Evolutionary conservation across 2,113 vertebrate genomes (phyloP).

Genomic region (Peromyscus polionotus): DNA sequence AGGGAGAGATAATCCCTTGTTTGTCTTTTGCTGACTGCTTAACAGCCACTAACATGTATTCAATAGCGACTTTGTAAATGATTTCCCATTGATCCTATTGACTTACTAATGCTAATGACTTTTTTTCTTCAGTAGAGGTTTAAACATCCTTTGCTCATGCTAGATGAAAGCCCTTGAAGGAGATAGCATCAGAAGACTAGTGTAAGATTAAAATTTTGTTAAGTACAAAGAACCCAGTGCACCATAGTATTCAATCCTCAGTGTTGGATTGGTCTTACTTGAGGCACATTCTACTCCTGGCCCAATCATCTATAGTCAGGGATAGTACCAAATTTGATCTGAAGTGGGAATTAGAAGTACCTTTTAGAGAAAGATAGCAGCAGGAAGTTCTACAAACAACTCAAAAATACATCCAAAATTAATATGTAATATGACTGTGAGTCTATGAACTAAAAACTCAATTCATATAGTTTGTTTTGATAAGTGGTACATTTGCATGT

Average conservation of each 20-base stretch:
- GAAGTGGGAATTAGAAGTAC: background rate
- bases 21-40: background rate
- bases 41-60: background rate
- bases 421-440: too few relatives aligned
- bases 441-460: background rate
- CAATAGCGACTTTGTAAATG: background rate
- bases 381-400: background rate
- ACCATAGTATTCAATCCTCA: background rate
- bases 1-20: background rate
- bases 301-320: background rate
- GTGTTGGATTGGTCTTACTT: background rate
- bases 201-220: background rate
- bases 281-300: background rate
- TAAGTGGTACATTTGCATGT: background rate
- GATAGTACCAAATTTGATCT: background rate
- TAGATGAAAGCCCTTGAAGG: background rate
- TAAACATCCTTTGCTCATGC: background rate
- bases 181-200: too few relatives aligned
- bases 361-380: background rate
- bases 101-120: background rate
- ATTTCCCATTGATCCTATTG: background rate
- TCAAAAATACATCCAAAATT: conserved; percentile 2
- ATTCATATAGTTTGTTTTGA: background rate
- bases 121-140: background rate
- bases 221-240: background rate